phyloP scores from a whole-genome alignment of 2,888 invertebrate genomes.

The Papilio demoleus region DNA sequence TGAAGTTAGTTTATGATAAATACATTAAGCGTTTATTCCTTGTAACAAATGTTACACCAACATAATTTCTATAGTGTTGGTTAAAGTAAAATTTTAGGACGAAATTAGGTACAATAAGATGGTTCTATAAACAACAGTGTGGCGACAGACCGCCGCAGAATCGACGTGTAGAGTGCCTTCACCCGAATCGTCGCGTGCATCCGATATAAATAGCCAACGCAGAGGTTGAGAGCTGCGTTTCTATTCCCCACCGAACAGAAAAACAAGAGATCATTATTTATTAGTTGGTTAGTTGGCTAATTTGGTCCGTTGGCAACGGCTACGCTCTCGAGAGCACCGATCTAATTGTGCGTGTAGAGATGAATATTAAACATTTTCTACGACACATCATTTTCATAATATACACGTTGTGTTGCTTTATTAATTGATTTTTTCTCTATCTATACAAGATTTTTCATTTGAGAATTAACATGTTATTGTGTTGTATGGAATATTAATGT shows the following conservation, averaged over 20 bases:
- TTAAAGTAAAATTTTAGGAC: not conserved
- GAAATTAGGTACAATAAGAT: slow-evolving; percentile 19
- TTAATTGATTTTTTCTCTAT: not conserved
- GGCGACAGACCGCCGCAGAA: slow-evolving; percentile 72
- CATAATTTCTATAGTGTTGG: not conserved
- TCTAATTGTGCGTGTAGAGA: slow-evolving; percentile 75
- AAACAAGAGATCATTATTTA: slow-evolving; percentile 84
- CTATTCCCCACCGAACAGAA: slow-evolving; percentile 80
- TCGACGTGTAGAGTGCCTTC: slow-evolving; percentile 79
- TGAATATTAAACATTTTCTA: slow-evolving; percentile 47
- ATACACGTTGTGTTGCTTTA: slow-evolving; percentile 8
- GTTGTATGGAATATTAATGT: not conserved
- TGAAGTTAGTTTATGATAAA: no score
- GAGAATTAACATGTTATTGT: not conserved
- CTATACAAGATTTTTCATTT: not conserved
- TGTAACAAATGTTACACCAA: no score
- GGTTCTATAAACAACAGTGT: slow-evolving; percentile 39
- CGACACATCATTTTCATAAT: slow-evolving; percentile 31
- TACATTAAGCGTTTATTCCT: no score
- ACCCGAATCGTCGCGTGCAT: slow-evolving; percentile 80
- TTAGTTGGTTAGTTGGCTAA: slow-evolving; percentile 83
- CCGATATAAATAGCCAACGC: slow-evolving; percentile 74
- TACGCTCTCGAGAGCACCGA: slow-evolving; percentile 77
- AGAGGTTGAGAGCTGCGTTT: slow-evolving; percentile 77
- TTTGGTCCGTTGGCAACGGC: slow-evolving; percentile 82